Evolutionary conservation across 2,113 vertebrate genomes (phyloP).

Genomic region (Dipodomys ordii): DNA sequence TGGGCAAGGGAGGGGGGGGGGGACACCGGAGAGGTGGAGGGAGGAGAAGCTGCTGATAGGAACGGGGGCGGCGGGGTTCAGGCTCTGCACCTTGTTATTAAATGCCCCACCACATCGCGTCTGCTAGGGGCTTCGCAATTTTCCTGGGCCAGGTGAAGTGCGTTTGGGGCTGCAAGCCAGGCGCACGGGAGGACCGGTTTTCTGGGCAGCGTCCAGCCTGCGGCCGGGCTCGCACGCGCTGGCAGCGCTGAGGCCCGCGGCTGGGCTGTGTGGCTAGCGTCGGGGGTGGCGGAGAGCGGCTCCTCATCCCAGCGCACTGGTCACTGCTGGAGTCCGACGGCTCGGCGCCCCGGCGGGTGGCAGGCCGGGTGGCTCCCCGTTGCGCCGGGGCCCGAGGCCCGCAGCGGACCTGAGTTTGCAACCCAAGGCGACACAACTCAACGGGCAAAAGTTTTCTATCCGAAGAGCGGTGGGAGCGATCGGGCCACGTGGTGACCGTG

Average conservation of each 20-base stretch:
- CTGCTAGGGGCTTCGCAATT: neutral
- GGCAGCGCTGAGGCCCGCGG: neutral
- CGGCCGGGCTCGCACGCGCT: neutral
- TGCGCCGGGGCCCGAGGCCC: neutral
- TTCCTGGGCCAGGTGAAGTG: too few relatives aligned
- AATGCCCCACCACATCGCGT: neutral
- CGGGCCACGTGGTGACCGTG: neutral
- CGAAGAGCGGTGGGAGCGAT: neutral
- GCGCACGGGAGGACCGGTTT: neutral
- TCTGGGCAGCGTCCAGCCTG: neutral
- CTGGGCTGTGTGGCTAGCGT: too few relatives aligned
- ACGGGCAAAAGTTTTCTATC: neutral
- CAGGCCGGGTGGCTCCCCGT: neutral
- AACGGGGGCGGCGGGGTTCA: neutral
- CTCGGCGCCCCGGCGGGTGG: neutral
- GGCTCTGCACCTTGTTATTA: neutral
- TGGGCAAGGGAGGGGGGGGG: neutral
- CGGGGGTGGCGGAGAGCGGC: neutral
- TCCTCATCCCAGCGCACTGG: too few relatives aligned
- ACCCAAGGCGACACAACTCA: neutral
- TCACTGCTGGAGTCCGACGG: neutral
- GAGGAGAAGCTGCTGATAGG: neutral
- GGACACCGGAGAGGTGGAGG: neutral
- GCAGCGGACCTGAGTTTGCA: conserved; percentile 17
- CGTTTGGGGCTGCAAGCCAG: neutral